Evolutionary conservation across 2,888 invertebrate species (phyloP).

Genomic region (Eulithis testata): DNA sequence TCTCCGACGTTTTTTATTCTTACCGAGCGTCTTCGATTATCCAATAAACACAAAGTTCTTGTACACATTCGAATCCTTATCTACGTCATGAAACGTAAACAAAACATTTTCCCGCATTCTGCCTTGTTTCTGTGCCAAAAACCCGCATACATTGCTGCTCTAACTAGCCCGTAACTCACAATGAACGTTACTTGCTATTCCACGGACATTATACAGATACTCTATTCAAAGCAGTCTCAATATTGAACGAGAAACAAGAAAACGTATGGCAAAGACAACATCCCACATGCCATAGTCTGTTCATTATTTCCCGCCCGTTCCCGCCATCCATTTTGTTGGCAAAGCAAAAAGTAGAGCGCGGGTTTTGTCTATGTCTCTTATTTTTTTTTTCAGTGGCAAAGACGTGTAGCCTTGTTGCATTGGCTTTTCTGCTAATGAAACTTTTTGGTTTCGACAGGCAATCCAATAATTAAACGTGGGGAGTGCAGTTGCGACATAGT

Average conservation of each 20-base stretch:
- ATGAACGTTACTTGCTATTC: slow-evolving; percentile 34
- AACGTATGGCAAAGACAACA: slow-evolving; percentile 42
- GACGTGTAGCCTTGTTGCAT: slow-evolving; percentile 36
- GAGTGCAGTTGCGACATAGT: slow-evolving; percentile 3
- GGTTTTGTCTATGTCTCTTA: slow-evolving; percentile 57
- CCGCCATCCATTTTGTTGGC: slow-evolving; percentile 60
- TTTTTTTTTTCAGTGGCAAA: slow-evolving; percentile 42
- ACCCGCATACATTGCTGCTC: slow-evolving; percentile 22
- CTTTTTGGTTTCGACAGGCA: slow-evolving; percentile 37
- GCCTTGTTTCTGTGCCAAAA: slow-evolving; percentile 22
- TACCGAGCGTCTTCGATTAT: not conserved
- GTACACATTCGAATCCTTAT: not conserved
- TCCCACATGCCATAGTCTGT: slow-evolving; percentile 47
- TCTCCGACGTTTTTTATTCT: too few relatives aligned
- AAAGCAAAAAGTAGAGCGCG: slow-evolving; percentile 65
- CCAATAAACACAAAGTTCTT: not conserved
- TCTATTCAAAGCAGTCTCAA: slow-evolving; percentile 41
- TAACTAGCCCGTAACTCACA: slow-evolving; percentile 28
- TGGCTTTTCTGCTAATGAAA: slow-evolving; percentile 45
- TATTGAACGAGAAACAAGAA: slow-evolving; percentile 44
- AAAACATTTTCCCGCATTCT: slow-evolving; percentile 15
- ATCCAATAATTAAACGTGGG: slow-evolving; percentile 36
- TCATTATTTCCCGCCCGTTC: slow-evolving; percentile 74
- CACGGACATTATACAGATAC: slow-evolving; percentile 30
- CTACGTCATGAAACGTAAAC: slow-evolving; percentile 10